Conservation (phyloP, 2,113 vertebrate genomes). For the Ahaetulla prasina region DNA sequence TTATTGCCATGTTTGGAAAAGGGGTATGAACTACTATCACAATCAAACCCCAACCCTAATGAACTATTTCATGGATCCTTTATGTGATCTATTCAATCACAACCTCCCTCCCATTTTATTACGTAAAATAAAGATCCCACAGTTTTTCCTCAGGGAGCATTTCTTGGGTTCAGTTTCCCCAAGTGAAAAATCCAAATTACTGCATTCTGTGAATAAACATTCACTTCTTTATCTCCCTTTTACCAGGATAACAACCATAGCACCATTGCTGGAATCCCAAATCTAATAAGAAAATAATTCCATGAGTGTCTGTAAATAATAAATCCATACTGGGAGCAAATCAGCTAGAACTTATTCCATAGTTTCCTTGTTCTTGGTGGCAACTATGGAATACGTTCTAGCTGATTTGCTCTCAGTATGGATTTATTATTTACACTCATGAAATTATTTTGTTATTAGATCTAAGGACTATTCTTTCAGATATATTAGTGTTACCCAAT, state of each 20-base stretch:
- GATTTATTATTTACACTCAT: background rate
- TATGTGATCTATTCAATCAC: background rate
- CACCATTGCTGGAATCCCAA: background rate
- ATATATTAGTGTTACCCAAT: background rate
- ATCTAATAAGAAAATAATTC: background rate
- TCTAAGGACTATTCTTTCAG: background rate
- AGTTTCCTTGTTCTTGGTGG: background rate
- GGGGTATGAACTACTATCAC: background rate
- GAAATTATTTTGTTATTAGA: background rate
- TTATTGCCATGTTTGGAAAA: background rate
- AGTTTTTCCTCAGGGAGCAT: background rate
- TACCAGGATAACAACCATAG: background rate
- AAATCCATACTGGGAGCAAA: background rate
- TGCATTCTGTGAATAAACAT: too few relatives aligned
- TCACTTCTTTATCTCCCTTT: background rate
- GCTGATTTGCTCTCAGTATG: background rate
- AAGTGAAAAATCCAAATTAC: background rate
- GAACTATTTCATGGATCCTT: background rate
- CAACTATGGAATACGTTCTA: background rate
- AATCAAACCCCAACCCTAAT: background rate
- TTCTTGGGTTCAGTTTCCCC: background rate
- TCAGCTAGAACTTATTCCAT: background rate
- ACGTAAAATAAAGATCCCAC: background rate
- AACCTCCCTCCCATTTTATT: background rate
- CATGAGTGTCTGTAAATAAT: background rate